Evolutionary conservation across 2,797 vertebrate species (phyloP), one percentile per base, ranked within the genome.

Genomic region (Megalops cyprinoides): DNA sequence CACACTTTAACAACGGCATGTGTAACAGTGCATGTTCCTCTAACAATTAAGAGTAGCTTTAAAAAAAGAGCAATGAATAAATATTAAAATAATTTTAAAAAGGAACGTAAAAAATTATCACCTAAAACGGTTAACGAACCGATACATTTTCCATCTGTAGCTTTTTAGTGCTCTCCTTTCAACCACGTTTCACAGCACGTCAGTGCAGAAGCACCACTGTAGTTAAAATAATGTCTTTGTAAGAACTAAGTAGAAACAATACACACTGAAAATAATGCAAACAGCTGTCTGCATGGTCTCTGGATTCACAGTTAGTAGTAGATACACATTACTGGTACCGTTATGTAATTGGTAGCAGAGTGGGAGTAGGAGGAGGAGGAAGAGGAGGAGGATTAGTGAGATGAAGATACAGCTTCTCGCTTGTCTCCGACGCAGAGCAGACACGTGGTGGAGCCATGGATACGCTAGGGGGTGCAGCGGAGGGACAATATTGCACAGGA

Each of bases 231-330:
- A 80, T 82, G 87, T 80, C 83, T 85, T 85, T 85, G 82, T 88
- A 87, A n/a, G n/a, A n/a, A 83, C 84, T 83, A 81, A 73, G 49
- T 93, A 94, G 46, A 94, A 94, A 92, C 87, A 93, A 93, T 91
- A 94, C 82, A 90, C 15, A 7, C 37, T 20, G 1, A 92, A 73
- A 39, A 39, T 58, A n/a, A 15, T 93, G 87, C 93, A 94, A 92
- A 94, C 80, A 1, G 53, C 79, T 1, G 56, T 82, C 86, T 78
- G 60, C 83, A 83, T 9, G 71, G 44, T 14, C 88, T 87, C 92
- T 85, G 82, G 85, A 89, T 93, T 95, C 94, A 94, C 94, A 95
- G 93, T 93, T 91, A 91, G 90, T 90, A 90, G 88, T 87, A 87
- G 86, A 90, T 87, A 89, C 89, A 90, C 86, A 87, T 86, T 85